phyloP scores from a whole-genome alignment of 2,888 invertebrate species.

The Acronicta leporina region DNA sequence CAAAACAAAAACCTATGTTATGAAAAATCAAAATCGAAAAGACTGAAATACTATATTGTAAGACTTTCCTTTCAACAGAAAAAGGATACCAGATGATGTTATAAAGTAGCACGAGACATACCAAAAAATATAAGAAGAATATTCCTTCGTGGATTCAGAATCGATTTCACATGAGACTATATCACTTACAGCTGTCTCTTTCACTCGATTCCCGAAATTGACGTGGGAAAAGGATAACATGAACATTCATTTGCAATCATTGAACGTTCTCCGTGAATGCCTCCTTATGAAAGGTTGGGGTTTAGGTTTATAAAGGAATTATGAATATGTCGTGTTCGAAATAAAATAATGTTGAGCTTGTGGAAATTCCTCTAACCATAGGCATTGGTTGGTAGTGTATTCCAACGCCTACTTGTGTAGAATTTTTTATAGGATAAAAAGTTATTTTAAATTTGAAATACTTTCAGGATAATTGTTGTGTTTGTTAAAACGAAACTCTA shows the following conservation, averaged over 20 bases:
- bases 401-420: constrained; percentile 16
- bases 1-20: too few relatives aligned
- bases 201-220: constrained; percentile 24
- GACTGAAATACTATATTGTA: neutral
- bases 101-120: neutral
- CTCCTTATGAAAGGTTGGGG: constrained; percentile 31
- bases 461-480: neutral
- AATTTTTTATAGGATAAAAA: constrained; percentile 15
- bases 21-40: too few relatives aligned
- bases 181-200: constrained; percentile 27
- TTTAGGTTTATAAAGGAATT: constrained; percentile 34
- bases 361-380: too few relatives aligned
- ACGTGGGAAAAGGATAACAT: constrained; percentile 19
- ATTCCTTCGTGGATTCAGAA: constrained; percentile 31
- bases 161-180: constrained; percentile 34
- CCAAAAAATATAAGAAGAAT: constrained; percentile 9
- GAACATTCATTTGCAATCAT: constrained; percentile 44
- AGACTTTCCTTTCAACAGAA: neutral
- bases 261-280: constrained; percentile 33
- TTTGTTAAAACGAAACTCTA: neutral
- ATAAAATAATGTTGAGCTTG: constrained; percentile 27
- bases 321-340: constrained; percentile 34
- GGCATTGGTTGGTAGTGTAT: too few relatives aligned
- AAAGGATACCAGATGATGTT: neutral
- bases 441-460: constrained; percentile 8